Evolutionary conservation across 1,140 invertebrate genomes (phyloP).

Genomic region (Brachionus plicatilis): DNA sequence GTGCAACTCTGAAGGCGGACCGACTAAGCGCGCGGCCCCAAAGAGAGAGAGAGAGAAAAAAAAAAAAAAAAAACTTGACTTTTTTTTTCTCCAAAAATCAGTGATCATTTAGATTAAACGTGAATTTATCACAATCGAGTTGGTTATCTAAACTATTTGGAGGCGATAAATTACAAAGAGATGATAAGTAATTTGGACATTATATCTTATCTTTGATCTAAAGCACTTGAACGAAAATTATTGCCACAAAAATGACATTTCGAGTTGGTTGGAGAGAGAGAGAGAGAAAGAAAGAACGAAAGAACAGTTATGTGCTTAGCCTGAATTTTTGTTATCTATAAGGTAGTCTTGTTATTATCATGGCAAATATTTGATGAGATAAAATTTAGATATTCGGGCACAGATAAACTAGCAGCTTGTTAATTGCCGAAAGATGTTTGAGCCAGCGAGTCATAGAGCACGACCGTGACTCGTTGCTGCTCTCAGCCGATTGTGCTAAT

Average conservation of each 20-base stretch:
- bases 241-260: not conserved
- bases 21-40: not conserved
- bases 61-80: not conserved
- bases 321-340: not conserved
- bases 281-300: not conserved
- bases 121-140: not conserved
- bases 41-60: too few species aligned
- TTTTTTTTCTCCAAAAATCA: not conserved
- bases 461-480: not conserved
- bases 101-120: constrained; percentile 16
- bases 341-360: not conserved
- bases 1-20: not conserved
- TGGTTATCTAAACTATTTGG: constrained; percentile 9
- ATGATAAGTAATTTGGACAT: constrained; percentile 28
- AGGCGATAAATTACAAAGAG: constrained; percentile 11
- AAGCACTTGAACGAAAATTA: not conserved
- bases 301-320: not conserved
- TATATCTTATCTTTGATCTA: constrained; percentile 1
- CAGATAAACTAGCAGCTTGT: not conserved
- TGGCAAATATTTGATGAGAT: not conserved
- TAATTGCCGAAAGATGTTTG: not conserved
- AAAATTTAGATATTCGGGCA: not conserved
- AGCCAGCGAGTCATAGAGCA: not conserved
- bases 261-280: not conserved
- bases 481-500: not conserved